A percentile compares a stretch with the other conserved stretches of the same genome.
Evolutionary conservation across 1,140 invertebrate genomes (phyloP).

Genomic region (Meloidogyne chitwoodi): DNA sequence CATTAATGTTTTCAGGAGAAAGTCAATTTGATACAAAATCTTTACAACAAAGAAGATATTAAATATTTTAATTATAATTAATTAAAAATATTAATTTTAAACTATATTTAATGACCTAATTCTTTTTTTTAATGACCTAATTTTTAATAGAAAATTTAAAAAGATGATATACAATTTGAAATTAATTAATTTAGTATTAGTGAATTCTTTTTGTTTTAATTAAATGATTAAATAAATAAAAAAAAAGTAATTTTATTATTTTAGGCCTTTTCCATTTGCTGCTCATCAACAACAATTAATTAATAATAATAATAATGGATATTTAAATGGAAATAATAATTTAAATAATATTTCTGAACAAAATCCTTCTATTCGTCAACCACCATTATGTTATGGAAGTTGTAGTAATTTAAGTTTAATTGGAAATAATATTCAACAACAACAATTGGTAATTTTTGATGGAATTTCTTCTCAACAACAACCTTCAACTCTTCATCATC

Average conservation of each 20-base stretch:
- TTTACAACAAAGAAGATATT: neutral
- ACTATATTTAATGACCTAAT: neutral
- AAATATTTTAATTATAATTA: neutral
- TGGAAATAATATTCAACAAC: neutral
- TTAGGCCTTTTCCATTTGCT: neutral
- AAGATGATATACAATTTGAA: neutral
- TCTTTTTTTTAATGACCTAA: neutral
- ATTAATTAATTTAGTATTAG: neutral
- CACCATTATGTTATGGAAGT: neutral
- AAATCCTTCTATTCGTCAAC: neutral
- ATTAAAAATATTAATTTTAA: neutral
- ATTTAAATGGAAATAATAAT: neutral
- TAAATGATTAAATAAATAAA: neutral
- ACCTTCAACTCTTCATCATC: neutral
- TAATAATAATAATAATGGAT: neutral
- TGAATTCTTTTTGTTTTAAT: too few relatives aligned
- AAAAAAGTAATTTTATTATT: neutral
- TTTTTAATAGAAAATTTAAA: neutral
- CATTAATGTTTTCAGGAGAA: neutral
- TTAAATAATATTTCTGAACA: neutral
- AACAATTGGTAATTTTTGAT: neutral
- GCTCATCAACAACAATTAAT: neutral
- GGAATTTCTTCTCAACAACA: neutral
- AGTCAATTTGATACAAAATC: neutral
- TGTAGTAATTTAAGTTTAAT: constrained; percentile 15